Evolutionary conservation across 1,140 invertebrate species (phyloP).

Genomic region (Coboldia fuscipes): DNA sequence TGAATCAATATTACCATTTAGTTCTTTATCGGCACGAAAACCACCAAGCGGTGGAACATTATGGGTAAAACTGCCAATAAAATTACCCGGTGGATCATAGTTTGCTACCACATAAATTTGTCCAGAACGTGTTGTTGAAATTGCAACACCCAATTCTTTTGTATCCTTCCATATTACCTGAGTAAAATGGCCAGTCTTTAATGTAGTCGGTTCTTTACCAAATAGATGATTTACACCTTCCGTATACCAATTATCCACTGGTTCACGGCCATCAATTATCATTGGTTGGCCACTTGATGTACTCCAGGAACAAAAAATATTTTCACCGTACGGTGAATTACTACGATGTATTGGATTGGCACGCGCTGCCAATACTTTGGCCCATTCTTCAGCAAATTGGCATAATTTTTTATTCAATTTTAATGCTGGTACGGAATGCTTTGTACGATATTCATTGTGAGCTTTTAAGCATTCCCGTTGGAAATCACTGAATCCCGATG

Average conservation of each 20-base stretch:
- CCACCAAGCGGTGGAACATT: conserved; percentile 40
- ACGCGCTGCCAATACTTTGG: conserved; percentile 41
- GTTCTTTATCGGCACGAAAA: conserved; percentile 6
- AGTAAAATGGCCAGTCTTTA: conserved; percentile 49
- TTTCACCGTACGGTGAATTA: conserved; percentile 54
- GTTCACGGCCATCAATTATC: conserved; percentile 35
- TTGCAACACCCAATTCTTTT: conserved; percentile 53
- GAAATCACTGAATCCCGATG: conserved; percentile 21
- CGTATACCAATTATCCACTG: conserved; percentile 51
- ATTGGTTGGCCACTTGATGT: conserved; percentile 39
- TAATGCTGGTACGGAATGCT: conserved; percentile 44
- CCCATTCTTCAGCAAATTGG: conserved; percentile 64
- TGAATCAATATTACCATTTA: conserved; percentile 8
- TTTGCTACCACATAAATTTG: conserved; percentile 65
- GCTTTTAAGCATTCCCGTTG: conserved; percentile 39
- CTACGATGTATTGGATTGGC: conserved; percentile 49
- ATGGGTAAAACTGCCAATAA: conserved; percentile 48
- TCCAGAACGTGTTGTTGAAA: conserved; percentile 41
- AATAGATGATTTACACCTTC: conserved; percentile 36
- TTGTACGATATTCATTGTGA: conserved; percentile 51
- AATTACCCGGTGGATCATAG: conserved; percentile 72
- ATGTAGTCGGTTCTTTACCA: conserved; percentile 38
- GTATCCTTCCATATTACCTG: conserved; percentile 64
- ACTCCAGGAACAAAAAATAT: conserved; percentile 52
- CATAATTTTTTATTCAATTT: conserved; percentile 45